Base-by-base conservation (phyloP, 2,888 invertebrate genomes). In the Sepiola atlantica region DNA sequence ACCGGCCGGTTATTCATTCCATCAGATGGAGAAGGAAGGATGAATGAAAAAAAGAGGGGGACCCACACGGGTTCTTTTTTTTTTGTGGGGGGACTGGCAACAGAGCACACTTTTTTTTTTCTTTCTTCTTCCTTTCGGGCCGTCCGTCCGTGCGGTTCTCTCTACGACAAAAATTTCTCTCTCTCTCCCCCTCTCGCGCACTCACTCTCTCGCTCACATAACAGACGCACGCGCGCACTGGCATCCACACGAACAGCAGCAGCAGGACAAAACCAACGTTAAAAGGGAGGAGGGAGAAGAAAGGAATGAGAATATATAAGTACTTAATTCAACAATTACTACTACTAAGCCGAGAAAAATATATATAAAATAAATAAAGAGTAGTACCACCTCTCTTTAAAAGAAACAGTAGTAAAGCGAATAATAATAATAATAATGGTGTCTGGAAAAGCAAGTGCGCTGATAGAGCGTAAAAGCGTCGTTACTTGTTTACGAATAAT, bases 1-100 rank as follows among this genome's bases (percentile, higher is more conserved):
- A 21, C 93, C 55, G 55, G 57, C 55, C 35, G 55, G 93, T 35
- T 93, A 55, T n/a, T 93, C 93, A 93, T 93, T 93, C 93, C 93
- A 93, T 93, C 35, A 32, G 61, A 55, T 93, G n/a, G 54, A 92
- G 45, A 92, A 54, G 35, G 35, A 45, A 92, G 35, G 92, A 92
- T 92, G 35, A 35, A 77, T 35, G 35, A 92, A 90, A 90, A 28
- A 8, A 90, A 8, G n/a, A 16, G 90, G 28, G 92, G 45, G 92
- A 24, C 35, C 35, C 35, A 35, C 35, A 92, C 92, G 28, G 54
- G 35, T n/a, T 24, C 21, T 2, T 77, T 24, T 77, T 77, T 28
- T 24, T 77, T 77, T 24, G 21, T 77, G n/a, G n/a, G 77, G 21
- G 54, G 54, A 35, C 28, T 24, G 54, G 92, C 35, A 90, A 90